Base-by-base conservation (phyloP, 2,797 vertebrate species). In the Erithacus rubecula region DNA sequence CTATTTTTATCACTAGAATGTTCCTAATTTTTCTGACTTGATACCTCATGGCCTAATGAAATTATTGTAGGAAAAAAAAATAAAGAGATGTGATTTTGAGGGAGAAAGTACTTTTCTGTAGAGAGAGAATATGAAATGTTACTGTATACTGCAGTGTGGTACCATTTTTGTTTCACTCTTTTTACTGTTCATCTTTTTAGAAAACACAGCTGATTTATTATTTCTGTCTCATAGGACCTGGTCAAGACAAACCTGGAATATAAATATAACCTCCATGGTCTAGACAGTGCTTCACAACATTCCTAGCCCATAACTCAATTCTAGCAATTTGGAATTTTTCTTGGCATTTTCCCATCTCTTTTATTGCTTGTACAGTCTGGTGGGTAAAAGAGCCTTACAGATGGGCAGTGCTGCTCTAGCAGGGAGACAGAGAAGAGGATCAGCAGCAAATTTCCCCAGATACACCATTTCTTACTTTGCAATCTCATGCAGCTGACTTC, bases 181-280 rank as follows among this genome's bases (percentile, higher is more conserved):
- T 90, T 93, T 91, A 69, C 69, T 58, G 58, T 56, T 88, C n/a
- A 58, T n/a, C 34, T 65, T 89, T 70, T 94, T 82, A 67, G 69
- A 59, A 94, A 89, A 47, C 32, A 89, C 13, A 70, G 32, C 11
- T 90, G 70, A 96, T 94, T 88, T 94, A 95, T 71, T 76, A 58
- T 64, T 93, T 91, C 82, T 89, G 86, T 91, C 83, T 90, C 85
- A 49, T 22, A 87, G 77, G 64, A 90, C 12, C 75, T 82, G 78
- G 91, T 79, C 89, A 93, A 95, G 47, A 92, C 81, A 95, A 94
- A 94, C 59, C 63, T 74, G 51, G 83, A 94, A 95, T 93, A 93
- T 72, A 96, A 96, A 94, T 87, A 90, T 70, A 85, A 92, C 44
- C 68, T 89, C 74, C 63, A 51, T 43, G 56, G 68, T 94, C 83